Evolutionary conservation across 1,140 invertebrate species (phyloP), one percentile per base, ranked within the genome.

Genomic region (Drosophila simulans): DNA sequence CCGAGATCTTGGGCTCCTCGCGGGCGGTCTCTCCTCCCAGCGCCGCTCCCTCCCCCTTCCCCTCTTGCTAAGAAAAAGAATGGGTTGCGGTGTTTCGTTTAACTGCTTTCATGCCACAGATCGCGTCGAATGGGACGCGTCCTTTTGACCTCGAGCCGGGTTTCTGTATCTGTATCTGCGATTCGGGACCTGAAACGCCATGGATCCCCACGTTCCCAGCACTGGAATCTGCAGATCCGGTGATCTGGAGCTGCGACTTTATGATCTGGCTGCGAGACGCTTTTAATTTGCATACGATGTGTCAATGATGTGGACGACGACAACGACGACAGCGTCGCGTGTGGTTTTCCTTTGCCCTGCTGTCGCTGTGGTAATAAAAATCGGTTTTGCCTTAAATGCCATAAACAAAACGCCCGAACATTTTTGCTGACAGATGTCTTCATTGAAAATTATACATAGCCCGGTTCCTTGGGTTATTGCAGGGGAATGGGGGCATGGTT

Each of bases 391-490:
- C 66, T 83, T 88, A 88, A 89, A 84, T 84, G 80, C 84, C 80
- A 89, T 89, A 89, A 89, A 89, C 84, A 89, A 89, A 89, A 89
- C 84, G 84, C 84, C 84, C 77, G 80, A 89, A 78, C 83, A 91
- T 91, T 91, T 89, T 84, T 70, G 88, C 81, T 90, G 90, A 90
- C 90, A 91, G 89, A 91, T 91, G 90, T 91, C 90, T 91, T 91
- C 90, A 91, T 91, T 91, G 89, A 89, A 89, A 80, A 89, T 89
- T 80, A 89, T 89, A 76, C 76, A 80, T 65, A 62, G 52, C 60
- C 54, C 40, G 54, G 63, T 49, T 34, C 12, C 46, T 1, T 34
- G 20, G 31, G 15, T 43, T 37, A 51, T 31, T 43, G 15, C 40
- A 1, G 12, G 20, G 12, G 42, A 4, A n/a, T n/a, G 15, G 49